Percentiles rank a stretch among this genome's conserved stretches.
These are phyloP conservation scores for Nematolebias whitei DNA, from an alignment of 2,113 vertebrate genomes.

Conservation along the genomic window DNA sequence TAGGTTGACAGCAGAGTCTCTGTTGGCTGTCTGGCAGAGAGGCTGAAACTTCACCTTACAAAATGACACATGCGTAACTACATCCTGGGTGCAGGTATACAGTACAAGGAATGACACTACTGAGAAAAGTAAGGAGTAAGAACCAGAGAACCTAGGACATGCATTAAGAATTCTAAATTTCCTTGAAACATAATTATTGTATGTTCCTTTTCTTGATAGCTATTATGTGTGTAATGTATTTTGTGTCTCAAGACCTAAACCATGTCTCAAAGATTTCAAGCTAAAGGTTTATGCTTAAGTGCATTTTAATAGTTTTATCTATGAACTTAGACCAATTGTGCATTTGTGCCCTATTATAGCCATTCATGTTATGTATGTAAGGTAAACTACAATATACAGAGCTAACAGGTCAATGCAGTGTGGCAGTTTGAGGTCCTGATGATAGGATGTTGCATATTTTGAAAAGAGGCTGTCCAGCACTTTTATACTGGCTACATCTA, in stretches of 20 bases:
- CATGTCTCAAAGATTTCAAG: background rate
- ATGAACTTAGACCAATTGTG: conserved; percentile 15
- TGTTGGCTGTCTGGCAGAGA: conserved; percentile 45
- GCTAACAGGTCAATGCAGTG: conserved; percentile 48
- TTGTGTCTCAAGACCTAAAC: background rate
- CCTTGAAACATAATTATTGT: background rate
- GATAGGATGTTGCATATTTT: background rate
- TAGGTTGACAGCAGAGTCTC: conserved; percentile 51
- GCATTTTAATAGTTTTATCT: no score
- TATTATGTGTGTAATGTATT: background rate
- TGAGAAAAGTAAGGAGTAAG: background rate
- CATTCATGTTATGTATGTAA: conserved; percentile 45
- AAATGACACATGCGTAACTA: conserved; percentile 43
- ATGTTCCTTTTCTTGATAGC: background rate
- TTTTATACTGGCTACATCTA: background rate
- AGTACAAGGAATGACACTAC: conserved; percentile 8
- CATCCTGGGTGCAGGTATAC: conserved; percentile 31
- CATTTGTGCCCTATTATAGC: conserved; percentile 21
- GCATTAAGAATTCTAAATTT: background rate
- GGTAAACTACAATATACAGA: conserved; percentile 15
- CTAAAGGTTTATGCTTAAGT: background rate
- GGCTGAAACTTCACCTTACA: conserved; percentile 48
- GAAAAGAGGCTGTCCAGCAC: background rate
- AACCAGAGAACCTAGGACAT: background rate
- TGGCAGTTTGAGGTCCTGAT: background rate